Percentiles rank a stretch among this genome's conserved stretches.
phyloP scores from a whole-genome alignment of 2,888 invertebrate species.

The Abrostola tripartita region DNA sequence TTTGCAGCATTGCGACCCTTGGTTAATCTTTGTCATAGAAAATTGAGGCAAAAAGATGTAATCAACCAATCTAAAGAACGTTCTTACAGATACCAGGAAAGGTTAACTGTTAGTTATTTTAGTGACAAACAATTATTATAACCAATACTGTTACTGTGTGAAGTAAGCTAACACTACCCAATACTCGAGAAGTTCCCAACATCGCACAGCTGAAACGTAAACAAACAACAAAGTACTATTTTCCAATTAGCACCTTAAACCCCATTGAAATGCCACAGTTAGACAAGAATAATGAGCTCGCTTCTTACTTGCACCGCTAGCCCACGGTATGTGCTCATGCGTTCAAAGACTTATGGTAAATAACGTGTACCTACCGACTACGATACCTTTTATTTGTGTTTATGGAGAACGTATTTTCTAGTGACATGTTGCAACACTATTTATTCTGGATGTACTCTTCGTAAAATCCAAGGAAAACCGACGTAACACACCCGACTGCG shows the following conservation, averaged over 20 bases:
- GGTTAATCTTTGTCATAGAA: too few species aligned
- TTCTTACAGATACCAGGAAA: too few species aligned
- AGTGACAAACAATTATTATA: too few species aligned
- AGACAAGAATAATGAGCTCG: slow-evolving; percentile 55
- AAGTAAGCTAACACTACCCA: too few species aligned
- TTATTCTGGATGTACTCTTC: too few species aligned
- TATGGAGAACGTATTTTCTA: neutral
- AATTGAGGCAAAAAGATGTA: too few species aligned
- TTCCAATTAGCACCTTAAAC: slow-evolving; percentile 65
- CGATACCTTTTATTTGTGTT: neutral
- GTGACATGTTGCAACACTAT: neutral
- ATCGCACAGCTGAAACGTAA: slow-evolving; percentile 22
- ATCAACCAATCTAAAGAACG: too few species aligned
- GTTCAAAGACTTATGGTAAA: slow-evolving; percentile 49
- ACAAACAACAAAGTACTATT: slow-evolving; percentile 40
- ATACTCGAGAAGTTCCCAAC: slow-evolving; percentile 15
- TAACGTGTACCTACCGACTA: slow-evolving; percentile 9
- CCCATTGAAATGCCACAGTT: slow-evolving; percentile 64
- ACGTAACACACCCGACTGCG: too few species aligned
- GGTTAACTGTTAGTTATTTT: too few species aligned
- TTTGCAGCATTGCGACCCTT: too few species aligned
- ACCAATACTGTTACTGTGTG: too few species aligned
- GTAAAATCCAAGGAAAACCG: too few species aligned
- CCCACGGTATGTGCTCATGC: slow-evolving; percentile 34
- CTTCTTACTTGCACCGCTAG: slow-evolving; percentile 48